A percentile compares a stretch with the other conserved stretches of the same genome.
These are phyloP conservation scores for Pipistrellus nathusii DNA, from an alignment of 2,797 vertebrate species.

Conservation along the genomic window DNA sequence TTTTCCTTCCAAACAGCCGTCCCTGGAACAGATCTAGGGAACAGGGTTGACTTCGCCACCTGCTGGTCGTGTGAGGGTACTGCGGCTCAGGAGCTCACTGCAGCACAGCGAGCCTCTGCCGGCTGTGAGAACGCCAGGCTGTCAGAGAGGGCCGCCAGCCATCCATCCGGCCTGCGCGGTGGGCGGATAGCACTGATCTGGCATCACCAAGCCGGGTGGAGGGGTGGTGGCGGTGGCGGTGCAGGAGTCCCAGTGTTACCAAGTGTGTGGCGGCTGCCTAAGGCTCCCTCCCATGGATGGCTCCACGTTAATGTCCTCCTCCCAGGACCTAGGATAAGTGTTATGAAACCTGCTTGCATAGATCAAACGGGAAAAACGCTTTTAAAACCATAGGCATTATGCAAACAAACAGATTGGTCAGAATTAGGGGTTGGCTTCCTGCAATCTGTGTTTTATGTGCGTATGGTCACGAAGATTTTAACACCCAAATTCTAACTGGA, in stretches of 20 bases:
- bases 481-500: conserved; percentile 26
- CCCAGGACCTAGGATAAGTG: not conserved
- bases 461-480: conserved; percentile 9
- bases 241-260: not conserved
- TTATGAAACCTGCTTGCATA: not conserved
- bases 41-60: conserved; percentile 71
- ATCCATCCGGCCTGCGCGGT: not conserved
- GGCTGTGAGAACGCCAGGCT: not conserved
- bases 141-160: not conserved
- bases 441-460: not conserved
- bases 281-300: not conserved
- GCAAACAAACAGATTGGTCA: not conserved
- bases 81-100: not conserved
- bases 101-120: not conserved
- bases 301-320: not conserved
- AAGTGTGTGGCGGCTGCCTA: not conserved
- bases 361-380: not conserved
- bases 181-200: not conserved
- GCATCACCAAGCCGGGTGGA: not conserved
- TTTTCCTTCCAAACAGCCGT: not conserved
- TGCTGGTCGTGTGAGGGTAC: conserved; percentile 66
- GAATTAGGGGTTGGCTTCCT: not conserved
- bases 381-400: not conserved
- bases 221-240: too few species aligned
- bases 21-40: not conserved